These are phyloP conservation scores for Eilema caniola DNA, from an alignment of 2,888 invertebrate species.

Conservation along the genomic window DNA sequence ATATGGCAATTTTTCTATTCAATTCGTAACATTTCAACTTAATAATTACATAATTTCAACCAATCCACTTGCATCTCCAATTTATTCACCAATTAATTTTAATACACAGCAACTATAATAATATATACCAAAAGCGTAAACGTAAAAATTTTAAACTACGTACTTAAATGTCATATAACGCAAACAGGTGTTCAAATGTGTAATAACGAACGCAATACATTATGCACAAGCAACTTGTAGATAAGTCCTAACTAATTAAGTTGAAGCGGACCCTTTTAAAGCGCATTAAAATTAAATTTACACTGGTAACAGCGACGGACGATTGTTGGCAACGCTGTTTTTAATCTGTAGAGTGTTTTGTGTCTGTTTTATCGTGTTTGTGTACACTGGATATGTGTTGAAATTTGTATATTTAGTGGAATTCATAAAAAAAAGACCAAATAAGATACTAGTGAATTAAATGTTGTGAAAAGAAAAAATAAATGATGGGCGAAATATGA, in stretches of 20 bases:
- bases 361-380: constrained; percentile 10
- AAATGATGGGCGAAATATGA: too few relatives aligned
- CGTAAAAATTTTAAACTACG: constrained; percentile 27
- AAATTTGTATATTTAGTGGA: too few relatives aligned
- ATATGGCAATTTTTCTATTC: not conserved
- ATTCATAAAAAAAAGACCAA: too few relatives aligned
- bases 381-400: too few relatives aligned
- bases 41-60: not conserved
- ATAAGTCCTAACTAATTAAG: constrained; percentile 71
- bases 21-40: not conserved
- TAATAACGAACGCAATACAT: constrained; percentile 51
- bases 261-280: constrained; percentile 66
- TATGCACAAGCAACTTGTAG: constrained; percentile 54
- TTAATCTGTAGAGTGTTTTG: constrained; percentile 18
- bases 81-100: not conserved
- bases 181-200: constrained; percentile 14
- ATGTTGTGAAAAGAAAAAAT: too few relatives aligned
- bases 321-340: constrained; percentile 38
- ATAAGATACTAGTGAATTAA: too few relatives aligned
- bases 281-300: constrained; percentile 70
- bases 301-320: constrained; percentile 48
- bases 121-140: too few relatives aligned
- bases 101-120: not conserved
- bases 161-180: constrained; percentile 35
- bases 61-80: not conserved